Evolutionary conservation across 2,797 vertebrate genomes (phyloP), one percentile per base, ranked within the genome.

Genomic region (Ceyx erithaca): DNA sequence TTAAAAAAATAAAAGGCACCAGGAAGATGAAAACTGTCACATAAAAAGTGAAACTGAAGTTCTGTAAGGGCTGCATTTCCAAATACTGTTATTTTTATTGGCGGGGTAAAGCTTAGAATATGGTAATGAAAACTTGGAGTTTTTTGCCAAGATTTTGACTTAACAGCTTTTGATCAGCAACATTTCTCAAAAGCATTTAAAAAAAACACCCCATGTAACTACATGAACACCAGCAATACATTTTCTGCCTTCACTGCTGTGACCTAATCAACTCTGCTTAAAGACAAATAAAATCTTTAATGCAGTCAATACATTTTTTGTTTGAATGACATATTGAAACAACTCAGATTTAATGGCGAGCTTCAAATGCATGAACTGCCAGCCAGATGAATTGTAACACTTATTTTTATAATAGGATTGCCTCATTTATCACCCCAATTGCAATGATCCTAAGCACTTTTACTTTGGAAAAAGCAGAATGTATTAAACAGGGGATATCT

Each of bases 81-180:
- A 90, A 93, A 85, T 69, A 78, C 68, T 9, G 31, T 78, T 93
- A 71, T 95, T 95, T 95, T 95, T 83, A 85, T 90, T 95, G 93
- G 88, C 91, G 9, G 19, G 5, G 30, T 80, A 66, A 82, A 87
- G 41, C 84, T 94, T 66, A 90, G 92, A 80, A 51, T 67, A 82
- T 58, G 30, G 68, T 89, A 78, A 94, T 87, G 80, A 80, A 91
- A 85, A 51, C 21, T 45, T 45, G 12, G 23, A 45, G 25, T 0
- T 28, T 52, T 73, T 85, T 70, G 77, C 66, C 69, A 72, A 72
- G 77, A 67, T 85, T 95, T 96, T 84, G 59, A 81, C 35, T 89
- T 76, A 72, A 87, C 66, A 10, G 7, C 66, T 84, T 92, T 91
- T 85, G 63, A 92, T 89, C 67, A 79, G 46, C 58, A 52, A 16